These are phyloP conservation scores for Gastracanthus pulcherrimus DNA, from an alignment of 2,888 invertebrate species.

Conservation along the genomic window DNA sequence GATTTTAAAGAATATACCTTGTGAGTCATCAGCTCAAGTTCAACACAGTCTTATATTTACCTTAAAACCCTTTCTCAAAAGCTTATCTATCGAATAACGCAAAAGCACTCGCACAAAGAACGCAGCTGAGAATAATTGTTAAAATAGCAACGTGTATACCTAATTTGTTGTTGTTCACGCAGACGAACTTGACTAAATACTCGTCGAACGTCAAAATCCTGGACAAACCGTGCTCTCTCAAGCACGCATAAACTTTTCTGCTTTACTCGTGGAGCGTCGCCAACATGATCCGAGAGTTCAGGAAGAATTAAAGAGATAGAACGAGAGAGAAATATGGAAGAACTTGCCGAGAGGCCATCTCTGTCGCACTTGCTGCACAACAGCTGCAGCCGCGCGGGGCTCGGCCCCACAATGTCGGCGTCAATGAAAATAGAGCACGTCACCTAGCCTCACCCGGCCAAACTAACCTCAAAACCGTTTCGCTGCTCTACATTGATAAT, in stretches of 20 bases:
- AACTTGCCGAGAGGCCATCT: neutral
- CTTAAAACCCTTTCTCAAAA: neutral
- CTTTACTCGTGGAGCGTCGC: neutral
- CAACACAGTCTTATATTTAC: neutral
- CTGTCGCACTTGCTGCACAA: neutral
- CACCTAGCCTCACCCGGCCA: constrained; percentile 27
- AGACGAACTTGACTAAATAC: neutral
- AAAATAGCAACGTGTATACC: neutral
- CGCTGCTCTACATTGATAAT: neutral
- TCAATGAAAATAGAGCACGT: constrained; percentile 43
- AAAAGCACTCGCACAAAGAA: neutral
- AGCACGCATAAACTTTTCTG: neutral
- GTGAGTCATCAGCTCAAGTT: constrained; percentile 42
- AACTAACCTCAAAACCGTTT: constrained; percentile 44
- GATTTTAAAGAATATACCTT: neutral
- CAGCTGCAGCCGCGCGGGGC: no score
- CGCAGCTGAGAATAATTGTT: neutral
- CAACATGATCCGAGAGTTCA: no score
- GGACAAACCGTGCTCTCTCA: neutral
- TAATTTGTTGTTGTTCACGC: constrained; percentile 8
- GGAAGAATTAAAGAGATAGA: no score
- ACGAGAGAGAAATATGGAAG: neutral
- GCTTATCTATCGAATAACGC: neutral
- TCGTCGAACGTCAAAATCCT: constrained; percentile 45
- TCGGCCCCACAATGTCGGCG: neutral